Evolutionary conservation across 2,888 invertebrate species (phyloP).

Genomic region (Theretra japonica): DNA sequence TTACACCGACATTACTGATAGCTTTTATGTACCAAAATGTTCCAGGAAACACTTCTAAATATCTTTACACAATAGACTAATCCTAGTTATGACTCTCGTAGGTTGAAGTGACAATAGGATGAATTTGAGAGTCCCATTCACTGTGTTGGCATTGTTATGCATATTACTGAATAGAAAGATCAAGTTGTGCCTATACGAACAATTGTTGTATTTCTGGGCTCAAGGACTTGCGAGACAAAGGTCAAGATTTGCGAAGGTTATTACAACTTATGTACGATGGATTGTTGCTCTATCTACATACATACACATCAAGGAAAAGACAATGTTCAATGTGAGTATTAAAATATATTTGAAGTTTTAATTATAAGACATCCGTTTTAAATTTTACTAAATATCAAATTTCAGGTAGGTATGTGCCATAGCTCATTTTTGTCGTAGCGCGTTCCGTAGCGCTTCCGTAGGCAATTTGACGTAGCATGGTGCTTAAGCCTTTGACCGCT

Average conservation of each 20-base stretch:
- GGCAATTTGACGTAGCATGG: slow-evolving; percentile 45
- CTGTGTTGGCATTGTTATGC: slow-evolving; percentile 11
- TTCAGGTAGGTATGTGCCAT: neutral
- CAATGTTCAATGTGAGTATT: neutral
- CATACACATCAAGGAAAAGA: neutral
- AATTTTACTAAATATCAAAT: neutral
- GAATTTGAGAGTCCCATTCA: neutral
- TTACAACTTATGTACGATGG: neutral
- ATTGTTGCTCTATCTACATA: neutral
- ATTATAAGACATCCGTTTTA: too few relatives aligned
- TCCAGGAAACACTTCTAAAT: slow-evolving; percentile 11
- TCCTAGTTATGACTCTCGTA: neutral
- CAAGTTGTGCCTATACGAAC: neutral
- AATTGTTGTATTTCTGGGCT: neutral
- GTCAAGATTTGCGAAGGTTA: neutral
- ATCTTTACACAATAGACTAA: slow-evolving; percentile 1
- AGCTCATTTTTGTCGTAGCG: slow-evolving; percentile 44
- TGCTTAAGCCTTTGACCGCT: slow-evolving; percentile 10
- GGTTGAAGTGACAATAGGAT: neutral
- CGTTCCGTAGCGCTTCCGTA: slow-evolving; percentile 52
- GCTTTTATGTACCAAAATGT: neutral
- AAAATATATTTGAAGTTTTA: too few relatives aligned
- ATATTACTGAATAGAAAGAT: neutral
- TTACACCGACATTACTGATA: neutral
- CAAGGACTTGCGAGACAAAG: neutral